These are phyloP conservation scores for Channa striata DNA, from an alignment of 2,797 vertebrate species.

Conservation along the genomic window DNA sequence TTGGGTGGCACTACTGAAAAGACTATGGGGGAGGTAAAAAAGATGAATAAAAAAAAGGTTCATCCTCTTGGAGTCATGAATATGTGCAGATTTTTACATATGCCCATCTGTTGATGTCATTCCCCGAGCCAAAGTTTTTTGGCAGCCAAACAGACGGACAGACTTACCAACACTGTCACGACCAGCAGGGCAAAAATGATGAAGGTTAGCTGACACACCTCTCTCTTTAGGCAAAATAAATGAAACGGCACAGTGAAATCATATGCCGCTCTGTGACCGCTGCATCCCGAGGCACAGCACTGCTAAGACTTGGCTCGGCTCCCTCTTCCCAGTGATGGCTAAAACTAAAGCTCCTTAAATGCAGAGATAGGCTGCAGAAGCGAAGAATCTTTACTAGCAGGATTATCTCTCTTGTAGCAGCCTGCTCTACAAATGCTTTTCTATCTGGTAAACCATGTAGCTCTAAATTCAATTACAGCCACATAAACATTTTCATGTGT, in stretches of 20 bases:
- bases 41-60: not conserved
- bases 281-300: conserved; percentile 1
- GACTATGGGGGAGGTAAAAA: no score
- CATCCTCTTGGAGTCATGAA: not conserved
- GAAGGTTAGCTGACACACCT: conserved; percentile 40
- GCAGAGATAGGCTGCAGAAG: conserved; percentile 35
- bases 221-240: conserved; percentile 24
- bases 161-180: not conserved
- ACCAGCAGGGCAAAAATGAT: conserved; percentile 9
- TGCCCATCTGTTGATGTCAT: conserved; percentile 4
- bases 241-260: conserved; percentile 28
- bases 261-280: conserved; percentile 20
- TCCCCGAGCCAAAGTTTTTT: not conserved
- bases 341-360: conserved; percentile 62
- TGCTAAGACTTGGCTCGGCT: conserved; percentile 15
- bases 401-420: conserved; percentile 68
- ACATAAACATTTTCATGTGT: conserved; percentile 75
- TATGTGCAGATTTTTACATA: not conserved
- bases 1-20: no score
- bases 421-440: conserved; percentile 62
- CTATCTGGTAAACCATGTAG: conserved; percentile 73
- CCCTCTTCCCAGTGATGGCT: conserved; percentile 24
- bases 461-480: conserved; percentile 76
- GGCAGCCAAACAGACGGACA: conserved; percentile 3
- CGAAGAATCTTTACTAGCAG: conserved; percentile 44